A percentile compares a stretch with the other conserved stretches of the same genome.
phyloP scores from a whole-genome alignment of 1,140 invertebrate species.

The Drosophila bipectinata region DNA sequence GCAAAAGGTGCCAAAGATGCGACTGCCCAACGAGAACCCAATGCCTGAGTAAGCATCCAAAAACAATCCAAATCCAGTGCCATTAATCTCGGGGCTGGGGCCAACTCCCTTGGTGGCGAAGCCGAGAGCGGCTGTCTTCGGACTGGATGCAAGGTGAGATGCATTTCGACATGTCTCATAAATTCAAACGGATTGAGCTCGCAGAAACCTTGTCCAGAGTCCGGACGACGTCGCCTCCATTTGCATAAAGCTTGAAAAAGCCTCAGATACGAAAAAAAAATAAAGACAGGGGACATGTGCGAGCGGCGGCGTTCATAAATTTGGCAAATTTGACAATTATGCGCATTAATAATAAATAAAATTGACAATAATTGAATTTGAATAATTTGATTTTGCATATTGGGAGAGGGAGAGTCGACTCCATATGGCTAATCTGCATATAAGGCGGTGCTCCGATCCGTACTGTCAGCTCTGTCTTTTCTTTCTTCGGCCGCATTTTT shows the following conservation, averaged over 20 bases:
- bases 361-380: conserved; percentile 83
- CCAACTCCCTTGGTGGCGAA: conserved; percentile 65
- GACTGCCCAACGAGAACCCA: conserved; percentile 57
- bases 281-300: neutral
- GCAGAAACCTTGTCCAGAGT: conserved; percentile 19
- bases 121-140: conserved; percentile 22
- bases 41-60: conserved; percentile 58
- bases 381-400: conserved; percentile 75
- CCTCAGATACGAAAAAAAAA: conserved; percentile 8
- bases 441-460: conserved; percentile 59
- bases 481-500: conserved; percentile 18
- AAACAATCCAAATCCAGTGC: conserved; percentile 78
- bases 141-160: conserved; percentile 72
- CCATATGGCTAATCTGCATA: conserved; percentile 78
- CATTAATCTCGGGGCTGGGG: conserved; percentile 73
- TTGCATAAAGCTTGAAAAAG: conserved; percentile 62
- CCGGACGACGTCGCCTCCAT: conserved; percentile 27
- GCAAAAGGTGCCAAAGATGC: conserved; percentile 50
- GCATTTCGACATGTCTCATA: conserved; percentile 83
- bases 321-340: conserved; percentile 84
- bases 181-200: conserved; percentile 77
- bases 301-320: conserved; percentile 69
- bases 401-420: conserved; percentile 7
- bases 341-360: conserved; percentile 84
- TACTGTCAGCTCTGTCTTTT: conserved; percentile 8